Base-by-base conservation (phyloP, 2,888 invertebrate species). In the Drosophila glabriapex region DNA sequence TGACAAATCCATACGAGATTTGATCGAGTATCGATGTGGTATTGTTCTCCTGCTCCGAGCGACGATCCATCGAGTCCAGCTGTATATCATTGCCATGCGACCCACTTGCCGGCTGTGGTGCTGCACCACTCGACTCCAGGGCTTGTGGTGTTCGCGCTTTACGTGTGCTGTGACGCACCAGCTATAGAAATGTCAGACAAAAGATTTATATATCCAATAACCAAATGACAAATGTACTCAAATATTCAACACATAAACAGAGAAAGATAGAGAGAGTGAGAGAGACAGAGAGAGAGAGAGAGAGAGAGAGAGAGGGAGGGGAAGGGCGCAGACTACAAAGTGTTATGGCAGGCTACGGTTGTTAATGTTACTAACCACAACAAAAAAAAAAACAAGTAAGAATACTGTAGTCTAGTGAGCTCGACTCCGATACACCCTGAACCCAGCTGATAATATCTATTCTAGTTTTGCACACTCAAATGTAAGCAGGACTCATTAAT, bases 1-100 rank as follows among this genome's bases (percentile, higher is more conserved):
- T 95, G 72, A 95, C 95, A 46, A 96, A 92, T 1, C 95, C 95
- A 94, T 95, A 95, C 72, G 95, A 93, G 75, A 95, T 91, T 87
- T 95, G 95, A 91, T 96, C 95, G 67, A 95, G 93, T 63, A 95
- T 94, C 16, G 92, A 91, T 10, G 91, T 82, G 43, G 86, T 90
- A 37, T 85, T 91, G 55, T 93, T 92, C 31, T 90, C 92, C 60
- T 85, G 67, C 67, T 82, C 78, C 55, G 79, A 75, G 5, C 72
- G 78, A 16, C 70, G 80, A 10, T 84, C 82, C 81, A 92, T 53
- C 6, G 72, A 61, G 35, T 85, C 84, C 81, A 93, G 37, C 61
- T 91, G 91, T 63, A 93, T 93, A 41, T 92, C 92, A 71, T 84
- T 80, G 56, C 77, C 80, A 50, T 86, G 82, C 7, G 78, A 67